Conservation (phyloP, 53 echinoderm and acorn worm species). For the Holothuria scabra region DNA sequence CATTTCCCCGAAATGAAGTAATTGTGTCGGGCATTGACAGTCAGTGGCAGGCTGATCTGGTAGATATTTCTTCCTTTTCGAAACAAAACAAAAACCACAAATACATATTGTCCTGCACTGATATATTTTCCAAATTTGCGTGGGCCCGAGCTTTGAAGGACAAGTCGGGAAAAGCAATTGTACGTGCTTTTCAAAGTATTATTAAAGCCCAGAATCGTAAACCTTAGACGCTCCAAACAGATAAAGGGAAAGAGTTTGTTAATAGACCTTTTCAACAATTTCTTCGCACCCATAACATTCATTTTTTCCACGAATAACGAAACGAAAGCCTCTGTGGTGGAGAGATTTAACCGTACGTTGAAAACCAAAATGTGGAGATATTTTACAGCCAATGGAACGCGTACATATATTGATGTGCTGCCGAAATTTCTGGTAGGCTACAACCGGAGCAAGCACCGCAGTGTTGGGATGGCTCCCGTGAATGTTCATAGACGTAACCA, state of each 20-base stretch:
- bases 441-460: slow-evolving; percentile 56
- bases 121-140: slow-evolving; percentile 69
- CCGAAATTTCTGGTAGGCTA: slow-evolving; percentile 61
- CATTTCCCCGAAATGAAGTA: slow-evolving; percentile 46
- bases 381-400: slow-evolving; percentile 43
- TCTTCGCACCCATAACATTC: slow-evolving; percentile 26
- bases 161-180: slow-evolving; percentile 17
- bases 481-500: slow-evolving; percentile 52
- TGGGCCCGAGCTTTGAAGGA: slow-evolving; percentile 66
- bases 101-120: slow-evolving; percentile 64
- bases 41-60: slow-evolving; percentile 55
- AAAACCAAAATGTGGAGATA: slow-evolving; percentile 61
- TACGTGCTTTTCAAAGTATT: slow-evolving; percentile 36
- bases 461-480: slow-evolving; percentile 57
- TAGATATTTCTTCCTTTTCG: slow-evolving; percentile 34
- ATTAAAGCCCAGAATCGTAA: background rate
- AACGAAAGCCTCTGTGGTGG: slow-evolving; percentile 60
- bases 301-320: slow-evolving; percentile 74
- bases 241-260: slow-evolving; percentile 49
- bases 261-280: slow-evolving; percentile 30
- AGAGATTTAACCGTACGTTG: slow-evolving; percentile 57
- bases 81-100: slow-evolving; percentile 36
- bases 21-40: slow-evolving; percentile 48
- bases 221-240: slow-evolving; percentile 28
- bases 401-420: slow-evolving; percentile 30